phyloP scores from a whole-genome alignment of 2,113 vertebrate species.

The Phoenicopterus ruber region DNA sequence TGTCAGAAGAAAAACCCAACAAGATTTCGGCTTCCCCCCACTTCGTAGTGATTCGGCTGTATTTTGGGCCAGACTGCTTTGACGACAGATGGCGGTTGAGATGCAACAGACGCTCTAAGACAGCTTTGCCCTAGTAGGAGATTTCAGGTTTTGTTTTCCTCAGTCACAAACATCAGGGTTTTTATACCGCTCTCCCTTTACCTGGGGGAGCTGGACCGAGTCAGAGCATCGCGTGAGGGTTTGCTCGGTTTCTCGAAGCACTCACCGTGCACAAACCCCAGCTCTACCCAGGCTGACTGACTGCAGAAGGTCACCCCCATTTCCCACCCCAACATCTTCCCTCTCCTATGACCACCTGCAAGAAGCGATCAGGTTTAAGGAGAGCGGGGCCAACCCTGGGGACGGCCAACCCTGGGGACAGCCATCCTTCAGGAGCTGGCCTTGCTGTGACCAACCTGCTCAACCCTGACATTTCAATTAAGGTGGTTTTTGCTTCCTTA shows the following conservation, averaged over 20 bases:
- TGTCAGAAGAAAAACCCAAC: not conserved
- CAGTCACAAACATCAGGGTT: rapidly evolving
- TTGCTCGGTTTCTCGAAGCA: not conserved
- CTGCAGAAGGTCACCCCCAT: too few relatives aligned
- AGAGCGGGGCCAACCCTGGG: not conserved
- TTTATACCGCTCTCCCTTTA: rapidly evolving
- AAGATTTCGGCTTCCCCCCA: not conserved
- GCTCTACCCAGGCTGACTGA: not conserved
- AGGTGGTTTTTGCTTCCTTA: not conserved
- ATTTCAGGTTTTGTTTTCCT: not conserved
- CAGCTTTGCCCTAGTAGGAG: not conserved
- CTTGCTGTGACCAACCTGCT: not conserved
- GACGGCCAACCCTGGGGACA: not conserved
- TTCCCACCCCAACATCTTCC: not conserved
- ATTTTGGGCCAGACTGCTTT: not conserved
- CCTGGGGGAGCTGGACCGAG: not conserved
- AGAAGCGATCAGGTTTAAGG: not conserved
- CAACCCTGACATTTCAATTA: not conserved
- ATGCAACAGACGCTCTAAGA: not conserved
- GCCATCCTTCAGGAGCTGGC: not conserved
- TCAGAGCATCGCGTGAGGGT: rapidly evolving
- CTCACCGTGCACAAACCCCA: not conserved
- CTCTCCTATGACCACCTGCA: not conserved
- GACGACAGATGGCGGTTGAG: not conserved
- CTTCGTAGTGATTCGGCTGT: not conserved